Conservation (phyloP, 2,797 vertebrate species). For the Podargus strigoides region DNA sequence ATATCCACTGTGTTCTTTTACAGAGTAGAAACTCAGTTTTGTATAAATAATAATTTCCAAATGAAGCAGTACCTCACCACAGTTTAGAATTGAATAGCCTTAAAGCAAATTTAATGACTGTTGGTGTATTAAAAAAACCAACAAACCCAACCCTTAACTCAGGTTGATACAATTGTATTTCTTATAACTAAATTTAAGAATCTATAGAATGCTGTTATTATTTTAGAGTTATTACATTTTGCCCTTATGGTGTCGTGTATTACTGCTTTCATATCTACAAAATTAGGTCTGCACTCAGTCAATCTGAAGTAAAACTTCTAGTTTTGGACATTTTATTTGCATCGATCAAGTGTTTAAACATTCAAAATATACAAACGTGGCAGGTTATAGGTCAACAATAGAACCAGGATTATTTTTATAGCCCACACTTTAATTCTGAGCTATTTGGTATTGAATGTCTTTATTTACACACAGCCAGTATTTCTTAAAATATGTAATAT, state of each 20-base stretch:
- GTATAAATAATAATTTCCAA: neutral
- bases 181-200: neutral
- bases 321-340: neutral
- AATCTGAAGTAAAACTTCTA: neutral
- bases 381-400: neutral
- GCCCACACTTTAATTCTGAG: neutral
- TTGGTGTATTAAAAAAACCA: neutral
- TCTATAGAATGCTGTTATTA: neutral
- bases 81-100: neutral
- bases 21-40: neutral
- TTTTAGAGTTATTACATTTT: neutral
- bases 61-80: neutral
- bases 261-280: neutral
- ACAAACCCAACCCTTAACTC: neutral
- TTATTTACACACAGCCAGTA: neutral
- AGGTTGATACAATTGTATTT: neutral
- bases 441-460: neutral
- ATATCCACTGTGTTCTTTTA: neutral
- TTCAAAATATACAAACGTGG: neutral
- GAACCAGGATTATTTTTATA: neutral
- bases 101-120: neutral
- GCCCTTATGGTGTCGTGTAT: neutral
- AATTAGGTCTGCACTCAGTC: neutral
- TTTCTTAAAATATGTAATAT: neutral
- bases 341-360: neutral